Percentiles rank a stretch among this genome's conserved stretches.
phyloP scores from a whole-genome alignment of 2,888 invertebrate species.

The Lagria hirta region DNA sequence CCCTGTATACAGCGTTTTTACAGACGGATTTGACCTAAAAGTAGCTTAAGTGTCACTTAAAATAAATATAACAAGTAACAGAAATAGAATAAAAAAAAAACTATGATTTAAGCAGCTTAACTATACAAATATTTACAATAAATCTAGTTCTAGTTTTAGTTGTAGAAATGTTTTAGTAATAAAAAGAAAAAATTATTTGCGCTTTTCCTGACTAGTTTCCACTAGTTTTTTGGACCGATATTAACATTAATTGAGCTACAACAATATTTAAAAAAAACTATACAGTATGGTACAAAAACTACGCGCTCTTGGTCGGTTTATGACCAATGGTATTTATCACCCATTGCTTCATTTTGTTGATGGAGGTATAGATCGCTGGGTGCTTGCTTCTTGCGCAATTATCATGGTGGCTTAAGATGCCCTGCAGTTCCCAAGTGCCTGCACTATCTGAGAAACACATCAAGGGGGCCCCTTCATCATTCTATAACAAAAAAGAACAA shows the following conservation, averaged over 20 bases:
- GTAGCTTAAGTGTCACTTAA: constrained; percentile 10
- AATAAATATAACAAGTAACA: constrained; percentile 18
- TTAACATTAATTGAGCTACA: constrained; percentile 22
- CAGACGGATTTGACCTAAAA: constrained; percentile 18
- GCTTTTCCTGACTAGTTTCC: constrained; percentile 22
- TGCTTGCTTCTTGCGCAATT: constrained; percentile 61
- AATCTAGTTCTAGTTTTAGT: no score
- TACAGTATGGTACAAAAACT: constrained; percentile 14
- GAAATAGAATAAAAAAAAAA: constrained; percentile 18
- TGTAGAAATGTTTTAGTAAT: no score
- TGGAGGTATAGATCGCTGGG: constrained; percentile 60
- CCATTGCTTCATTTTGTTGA: constrained; percentile 53
- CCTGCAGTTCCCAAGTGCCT: constrained; percentile 62
- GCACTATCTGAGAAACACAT: constrained; percentile 60
- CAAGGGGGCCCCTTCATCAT: constrained; percentile 67
- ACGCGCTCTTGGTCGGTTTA: constrained; percentile 19
- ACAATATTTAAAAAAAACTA: constrained; percentile 7
- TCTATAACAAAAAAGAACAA: constrained; percentile 52
- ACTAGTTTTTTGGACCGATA: constrained; percentile 2
- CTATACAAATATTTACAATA: constrained; percentile 30
- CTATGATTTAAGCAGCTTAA: constrained; percentile 20
- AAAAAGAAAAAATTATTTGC: no score
- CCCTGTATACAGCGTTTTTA: no score
- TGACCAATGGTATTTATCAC: constrained; percentile 53
- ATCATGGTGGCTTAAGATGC: constrained; percentile 61